Conservation (phyloP, 2,888 invertebrate genomes). For the Epicampocera succincta region DNA sequence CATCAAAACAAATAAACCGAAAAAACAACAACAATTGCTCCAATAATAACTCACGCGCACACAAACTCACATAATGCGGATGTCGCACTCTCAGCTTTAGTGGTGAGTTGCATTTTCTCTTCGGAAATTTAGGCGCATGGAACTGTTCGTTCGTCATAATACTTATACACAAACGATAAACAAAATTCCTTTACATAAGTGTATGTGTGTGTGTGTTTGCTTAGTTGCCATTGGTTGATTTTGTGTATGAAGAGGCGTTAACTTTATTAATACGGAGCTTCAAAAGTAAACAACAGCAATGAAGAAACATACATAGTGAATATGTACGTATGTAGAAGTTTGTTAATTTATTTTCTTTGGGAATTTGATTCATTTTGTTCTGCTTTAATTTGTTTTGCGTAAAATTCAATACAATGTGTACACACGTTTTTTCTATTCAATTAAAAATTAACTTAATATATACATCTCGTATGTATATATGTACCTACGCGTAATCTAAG, state of each 20-base stretch:
- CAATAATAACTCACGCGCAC: not conserved
- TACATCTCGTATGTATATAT: too few species aligned
- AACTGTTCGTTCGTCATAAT: not conserved
- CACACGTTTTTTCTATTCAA: not conserved
- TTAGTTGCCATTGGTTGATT: constrained; percentile 57
- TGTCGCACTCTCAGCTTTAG: not conserved
- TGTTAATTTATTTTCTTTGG: constrained; percentile 17
- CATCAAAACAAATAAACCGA: not conserved
- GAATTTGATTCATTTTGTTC: constrained; percentile 38
- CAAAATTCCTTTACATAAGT: constrained; percentile 41
- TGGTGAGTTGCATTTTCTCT: constrained; percentile 56
- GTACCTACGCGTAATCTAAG: too few species aligned
- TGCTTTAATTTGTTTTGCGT: too few species aligned
- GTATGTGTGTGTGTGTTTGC: constrained; percentile 33
- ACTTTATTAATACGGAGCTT: constrained; percentile 31
- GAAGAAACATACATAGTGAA: not conserved
- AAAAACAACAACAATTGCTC: not conserved
- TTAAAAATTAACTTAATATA: too few species aligned
- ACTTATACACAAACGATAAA: constrained; percentile 7
- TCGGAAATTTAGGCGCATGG: constrained; percentile 2
- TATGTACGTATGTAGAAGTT: not conserved
- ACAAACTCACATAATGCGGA: not conserved
- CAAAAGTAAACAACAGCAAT: constrained; percentile 3
- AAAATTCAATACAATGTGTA: not conserved
- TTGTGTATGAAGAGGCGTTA: constrained; percentile 53